phyloP scores from a whole-genome alignment of 2,888 invertebrate genomes.

The Cordilura impudica region DNA sequence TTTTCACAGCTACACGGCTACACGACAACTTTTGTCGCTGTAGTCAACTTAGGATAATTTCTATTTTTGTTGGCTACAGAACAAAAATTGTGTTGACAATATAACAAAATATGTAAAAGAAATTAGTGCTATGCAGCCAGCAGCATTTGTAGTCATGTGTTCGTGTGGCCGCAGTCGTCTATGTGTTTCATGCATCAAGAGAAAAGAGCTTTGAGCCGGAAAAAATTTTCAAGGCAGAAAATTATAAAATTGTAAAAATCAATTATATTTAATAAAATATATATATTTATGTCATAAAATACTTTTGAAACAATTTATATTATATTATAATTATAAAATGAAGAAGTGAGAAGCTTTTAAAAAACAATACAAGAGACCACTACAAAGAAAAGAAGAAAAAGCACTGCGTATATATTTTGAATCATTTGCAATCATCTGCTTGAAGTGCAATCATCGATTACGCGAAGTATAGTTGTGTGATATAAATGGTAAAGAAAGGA shows the following conservation, averaged over 20 bases:
- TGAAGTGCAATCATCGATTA: slow-evolving; percentile 53
- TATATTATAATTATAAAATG: background rate
- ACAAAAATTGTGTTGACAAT: too few relatives aligned
- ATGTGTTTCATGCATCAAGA: background rate
- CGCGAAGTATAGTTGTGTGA: slow-evolving; percentile 28
- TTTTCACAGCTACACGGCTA: too few relatives aligned
- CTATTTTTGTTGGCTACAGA: too few relatives aligned
- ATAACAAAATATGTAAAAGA: too few relatives aligned
- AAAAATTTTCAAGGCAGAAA: slow-evolving; percentile 10
- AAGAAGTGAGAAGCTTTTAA: background rate
- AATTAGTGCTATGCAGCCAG: too few relatives aligned
- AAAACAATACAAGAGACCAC: slow-evolving; percentile 12
- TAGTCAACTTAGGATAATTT: too few relatives aligned
- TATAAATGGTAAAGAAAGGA: slow-evolving; percentile 30
- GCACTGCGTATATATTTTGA: slow-evolving; percentile 49
- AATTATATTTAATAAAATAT: background rate
- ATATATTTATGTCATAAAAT: background rate
- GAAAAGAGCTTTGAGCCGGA: slow-evolving; percentile 41
- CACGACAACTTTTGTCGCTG: too few relatives aligned
- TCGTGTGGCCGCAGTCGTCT: too few relatives aligned
- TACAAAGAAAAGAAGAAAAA: slow-evolving; percentile 29
- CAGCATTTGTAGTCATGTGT: too few relatives aligned
- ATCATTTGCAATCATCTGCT: slow-evolving; percentile 55
- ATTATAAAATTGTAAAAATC: background rate
- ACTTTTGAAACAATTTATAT: background rate